phyloP scores from a whole-genome alignment of 2,797 vertebrate genomes.

The Aphelocoma californica region DNA sequence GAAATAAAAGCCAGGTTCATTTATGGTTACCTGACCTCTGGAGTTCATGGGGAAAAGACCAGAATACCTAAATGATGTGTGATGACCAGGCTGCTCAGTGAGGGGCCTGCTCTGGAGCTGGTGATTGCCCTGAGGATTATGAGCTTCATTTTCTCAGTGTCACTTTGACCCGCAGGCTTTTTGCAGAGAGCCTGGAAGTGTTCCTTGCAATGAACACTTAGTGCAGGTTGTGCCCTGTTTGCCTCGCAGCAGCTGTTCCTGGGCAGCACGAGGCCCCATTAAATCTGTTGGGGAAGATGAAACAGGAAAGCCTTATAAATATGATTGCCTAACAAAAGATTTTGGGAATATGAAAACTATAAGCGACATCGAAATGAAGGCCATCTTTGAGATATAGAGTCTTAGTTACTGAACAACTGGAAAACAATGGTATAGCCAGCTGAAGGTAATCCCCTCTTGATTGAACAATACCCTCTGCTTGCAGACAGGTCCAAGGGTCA shows the following conservation, averaged over 20 bases:
- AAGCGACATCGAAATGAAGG: too few relatives aligned
- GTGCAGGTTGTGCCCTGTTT: background rate
- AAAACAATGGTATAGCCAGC: too few relatives aligned
- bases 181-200: background rate
- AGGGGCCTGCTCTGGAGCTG: background rate
- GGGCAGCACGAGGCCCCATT: background rate
- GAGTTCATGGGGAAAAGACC: background rate
- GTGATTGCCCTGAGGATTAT: background rate
- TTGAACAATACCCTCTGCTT: too few relatives aligned
- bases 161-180: background rate
- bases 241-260: background rate
- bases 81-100: background rate
- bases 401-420: too few relatives aligned
- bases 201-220: background rate
- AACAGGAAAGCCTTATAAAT: too few relatives aligned
- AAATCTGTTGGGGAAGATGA: background rate
- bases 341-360: too few relatives aligned
- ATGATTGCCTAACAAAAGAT: too few relatives aligned
- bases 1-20: background rate
- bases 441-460: too few relatives aligned
- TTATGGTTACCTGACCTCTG: constrained; percentile 13
- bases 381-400: too few relatives aligned
- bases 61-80: background rate
- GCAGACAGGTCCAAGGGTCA: too few relatives aligned
- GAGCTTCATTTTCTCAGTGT: background rate